A percentile compares a stretch with the other conserved stretches of the same genome.
Conservation (phyloP, 1,140 invertebrate genomes). For the Choristoneura fumiferana region DNA sequence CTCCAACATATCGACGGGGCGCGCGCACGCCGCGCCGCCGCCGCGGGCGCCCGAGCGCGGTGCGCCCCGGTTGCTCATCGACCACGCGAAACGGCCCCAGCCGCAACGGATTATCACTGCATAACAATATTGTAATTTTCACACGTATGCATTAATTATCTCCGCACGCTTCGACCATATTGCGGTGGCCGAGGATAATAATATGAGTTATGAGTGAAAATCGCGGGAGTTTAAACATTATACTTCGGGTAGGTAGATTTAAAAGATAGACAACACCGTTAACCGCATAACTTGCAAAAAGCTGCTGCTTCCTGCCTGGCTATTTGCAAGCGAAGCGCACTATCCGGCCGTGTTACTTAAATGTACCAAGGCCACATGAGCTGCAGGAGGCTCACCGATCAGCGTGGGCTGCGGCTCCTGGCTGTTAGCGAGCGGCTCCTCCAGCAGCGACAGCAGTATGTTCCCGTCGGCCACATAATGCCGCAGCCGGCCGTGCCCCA, state of each 20-base stretch:
- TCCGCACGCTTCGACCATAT: too few species aligned
- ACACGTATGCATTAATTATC: too few species aligned
- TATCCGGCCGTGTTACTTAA: too few species aligned
- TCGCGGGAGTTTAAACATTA: too few species aligned
- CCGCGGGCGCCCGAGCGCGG: constrained; percentile 81
- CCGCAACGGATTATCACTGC: constrained; percentile 92
- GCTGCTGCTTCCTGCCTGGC: too few species aligned
- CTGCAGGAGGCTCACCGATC: constrained; percentile 70
- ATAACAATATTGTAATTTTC: constrained; percentile 54
- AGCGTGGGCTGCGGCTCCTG: constrained; percentile 88
- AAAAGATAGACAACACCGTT: too few species aligned
- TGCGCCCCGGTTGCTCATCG: constrained; percentile 91
- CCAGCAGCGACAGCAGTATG: constrained; percentile 92
- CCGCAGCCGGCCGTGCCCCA: constrained; percentile 84
- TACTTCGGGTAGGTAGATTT: too few species aligned
- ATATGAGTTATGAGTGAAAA: too few species aligned
- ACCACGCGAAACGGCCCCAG: constrained; percentile 97
- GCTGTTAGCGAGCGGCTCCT: constrained; percentile 92
- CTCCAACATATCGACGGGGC: constrained; percentile 62
- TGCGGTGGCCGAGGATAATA: too few species aligned
- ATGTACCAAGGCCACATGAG: constrained; percentile 39
- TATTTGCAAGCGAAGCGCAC: too few species aligned
- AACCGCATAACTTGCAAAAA: too few species aligned
- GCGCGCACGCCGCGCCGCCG: constrained; percentile 50
- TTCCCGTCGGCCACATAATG: constrained; percentile 96